A percentile compares a stretch with the other conserved stretches of the same genome.
These are phyloP conservation scores for Oscheius myriophilus DNA, from an alignment of 2,888 invertebrate genomes.

Conservation along the genomic window DNA sequence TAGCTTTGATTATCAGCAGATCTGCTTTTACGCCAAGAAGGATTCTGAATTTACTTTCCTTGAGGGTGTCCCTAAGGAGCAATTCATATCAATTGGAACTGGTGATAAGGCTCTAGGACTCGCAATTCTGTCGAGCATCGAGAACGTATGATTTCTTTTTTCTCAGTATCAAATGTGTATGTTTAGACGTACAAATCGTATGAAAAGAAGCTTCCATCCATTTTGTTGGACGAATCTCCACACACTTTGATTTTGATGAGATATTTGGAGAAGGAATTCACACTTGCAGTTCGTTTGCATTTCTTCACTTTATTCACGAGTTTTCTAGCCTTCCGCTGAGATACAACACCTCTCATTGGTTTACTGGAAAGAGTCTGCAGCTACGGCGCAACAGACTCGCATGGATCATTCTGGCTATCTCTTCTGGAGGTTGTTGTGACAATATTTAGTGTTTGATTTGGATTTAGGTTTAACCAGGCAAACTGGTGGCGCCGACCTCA, in stretches of 20 bases:
- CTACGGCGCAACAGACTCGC: neutral
- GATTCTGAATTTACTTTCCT: slow-evolving; percentile 16
- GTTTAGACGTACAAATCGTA: slow-evolving; percentile 19
- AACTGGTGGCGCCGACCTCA: slow-evolving; percentile 44
- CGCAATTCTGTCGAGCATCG: slow-evolving; percentile 27
- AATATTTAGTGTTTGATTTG: neutral
- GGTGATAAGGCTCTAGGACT: slow-evolving; percentile 34
- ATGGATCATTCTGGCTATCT: slow-evolving; percentile 20
- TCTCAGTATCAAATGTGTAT: too few relatives aligned
- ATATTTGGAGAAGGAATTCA: slow-evolving; percentile 29
- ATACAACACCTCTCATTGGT: slow-evolving; percentile 27
- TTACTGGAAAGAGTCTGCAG: slow-evolving; percentile 36
- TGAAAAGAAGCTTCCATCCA: neutral
- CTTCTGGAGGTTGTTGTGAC: slow-evolving; percentile 14
- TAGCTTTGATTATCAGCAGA: slow-evolving; percentile 18
- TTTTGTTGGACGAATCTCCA: slow-evolving; percentile 27
- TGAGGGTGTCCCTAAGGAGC: slow-evolving; percentile 9
- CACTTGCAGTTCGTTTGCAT: neutral
- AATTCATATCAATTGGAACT: slow-evolving; percentile 26
- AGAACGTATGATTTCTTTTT: slow-evolving; percentile 3
- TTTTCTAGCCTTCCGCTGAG: slow-evolving; percentile 19
- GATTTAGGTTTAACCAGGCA: slow-evolving; percentile 21
- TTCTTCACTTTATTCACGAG: neutral
- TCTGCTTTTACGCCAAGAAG: slow-evolving; percentile 28
- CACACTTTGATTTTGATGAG: slow-evolving; percentile 36